A percentile compares a stretch with the other conserved stretches of the same genome.
These are phyloP conservation scores for Sebastes oblongus DNA, from an alignment of 2,797 vertebrate species.

Conservation along the genomic window DNA sequence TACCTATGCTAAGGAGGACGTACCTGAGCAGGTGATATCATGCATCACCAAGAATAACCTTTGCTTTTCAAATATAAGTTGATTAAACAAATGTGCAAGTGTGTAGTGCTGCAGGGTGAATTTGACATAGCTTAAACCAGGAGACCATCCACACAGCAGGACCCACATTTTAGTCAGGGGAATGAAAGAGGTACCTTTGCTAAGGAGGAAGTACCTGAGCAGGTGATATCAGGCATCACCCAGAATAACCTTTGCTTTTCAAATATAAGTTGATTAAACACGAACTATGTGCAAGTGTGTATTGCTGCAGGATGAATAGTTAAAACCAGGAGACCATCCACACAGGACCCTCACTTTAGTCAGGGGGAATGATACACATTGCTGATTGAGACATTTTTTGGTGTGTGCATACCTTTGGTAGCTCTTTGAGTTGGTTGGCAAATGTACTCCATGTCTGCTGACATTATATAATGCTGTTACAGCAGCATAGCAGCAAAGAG, in stretches of 20 bases:
- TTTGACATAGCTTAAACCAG: neutral
- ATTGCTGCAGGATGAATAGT: neutral
- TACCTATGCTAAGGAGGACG: neutral
- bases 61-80: too few relatives aligned
- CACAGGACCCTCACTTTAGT: too few relatives aligned
- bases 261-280: too few relatives aligned
- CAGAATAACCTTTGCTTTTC: too few relatives aligned
- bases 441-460: too few relatives aligned
- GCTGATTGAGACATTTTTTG: neutral
- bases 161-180: neutral
- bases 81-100: too few relatives aligned
- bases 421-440: conserved; percentile 94
- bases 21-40: conserved; percentile 6
- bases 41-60: too few relatives aligned
- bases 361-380: neutral
- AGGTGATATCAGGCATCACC: too few relatives aligned
- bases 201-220: neutral
- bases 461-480: too few relatives aligned
- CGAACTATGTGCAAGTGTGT: neutral
- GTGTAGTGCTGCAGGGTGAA: too few relatives aligned
- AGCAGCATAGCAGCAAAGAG: too few relatives aligned
- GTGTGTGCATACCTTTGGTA: conserved; percentile 89
- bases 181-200: neutral
- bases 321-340: neutral
- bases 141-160: neutral